Evolutionary conservation across 2,888 invertebrate genomes (phyloP).

Genomic region (Malachius bipustulatus): DNA sequence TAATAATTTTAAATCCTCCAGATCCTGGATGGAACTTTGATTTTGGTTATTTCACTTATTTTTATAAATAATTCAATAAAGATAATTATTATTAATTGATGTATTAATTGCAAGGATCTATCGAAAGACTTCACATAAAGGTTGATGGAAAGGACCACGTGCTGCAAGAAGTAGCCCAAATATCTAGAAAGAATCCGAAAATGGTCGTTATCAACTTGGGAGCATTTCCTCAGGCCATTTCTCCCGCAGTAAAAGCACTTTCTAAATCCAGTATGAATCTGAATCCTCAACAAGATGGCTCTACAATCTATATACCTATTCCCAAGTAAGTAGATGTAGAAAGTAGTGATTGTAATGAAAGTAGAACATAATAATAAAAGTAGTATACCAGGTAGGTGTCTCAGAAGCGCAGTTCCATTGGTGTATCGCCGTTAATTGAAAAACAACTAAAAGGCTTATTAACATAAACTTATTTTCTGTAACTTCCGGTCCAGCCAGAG

Average conservation of each 20-base stretch:
- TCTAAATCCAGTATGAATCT: conserved; percentile 76
- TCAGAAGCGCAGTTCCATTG: too few relatives aligned
- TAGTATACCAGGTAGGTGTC: too few relatives aligned
- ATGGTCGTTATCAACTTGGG: conserved; percentile 73
- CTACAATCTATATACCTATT: conserved; percentile 74
- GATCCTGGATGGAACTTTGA: too few relatives aligned
- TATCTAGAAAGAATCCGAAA: conserved; percentile 77
- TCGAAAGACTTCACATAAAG: conserved; percentile 63
- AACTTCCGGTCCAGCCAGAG: too few relatives aligned
- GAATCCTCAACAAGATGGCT: conserved; percentile 92
- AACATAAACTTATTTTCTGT: too few relatives aligned
- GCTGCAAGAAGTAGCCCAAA: conserved; percentile 79
- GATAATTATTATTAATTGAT: conserved; percentile 4
- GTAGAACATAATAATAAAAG: too few relatives aligned
- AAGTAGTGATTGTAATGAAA: too few relatives aligned
- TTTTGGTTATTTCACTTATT: background rate
- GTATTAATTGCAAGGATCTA: conserved; percentile 42
- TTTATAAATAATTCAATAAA: background rate
- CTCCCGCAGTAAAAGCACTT: conserved; percentile 64
- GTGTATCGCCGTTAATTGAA: too few relatives aligned
- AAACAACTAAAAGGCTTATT: too few relatives aligned
- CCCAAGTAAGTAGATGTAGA: conserved; percentile 64
- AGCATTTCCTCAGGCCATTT: conserved; percentile 76
- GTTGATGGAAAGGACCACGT: conserved; percentile 72
- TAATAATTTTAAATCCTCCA: too few relatives aligned